Evolutionary conservation across 1,140 invertebrate genomes (phyloP).

Genomic region (Drosophila asahinai): DNA sequence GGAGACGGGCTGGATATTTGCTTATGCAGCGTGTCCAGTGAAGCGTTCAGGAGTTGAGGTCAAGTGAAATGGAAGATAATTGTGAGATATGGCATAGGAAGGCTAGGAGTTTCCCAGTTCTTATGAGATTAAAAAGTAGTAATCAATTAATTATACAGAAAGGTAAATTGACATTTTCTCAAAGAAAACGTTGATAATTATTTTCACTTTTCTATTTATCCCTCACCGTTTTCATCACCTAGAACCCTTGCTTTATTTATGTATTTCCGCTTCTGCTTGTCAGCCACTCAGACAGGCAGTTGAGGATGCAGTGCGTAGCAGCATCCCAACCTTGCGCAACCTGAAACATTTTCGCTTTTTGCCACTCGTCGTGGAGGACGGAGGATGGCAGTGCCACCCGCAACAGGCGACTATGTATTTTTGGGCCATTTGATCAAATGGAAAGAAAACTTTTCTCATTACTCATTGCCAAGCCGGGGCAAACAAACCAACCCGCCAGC

Average conservation of each 20-base stretch:
- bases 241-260: constrained; percentile 32
- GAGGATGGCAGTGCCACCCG: constrained; percentile 17
- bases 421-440: constrained; percentile 80
- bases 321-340: constrained; percentile 22
- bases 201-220: constrained; percentile 13
- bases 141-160: constrained; percentile 1
- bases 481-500: constrained; percentile 47
- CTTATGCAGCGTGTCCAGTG: constrained; percentile 8
- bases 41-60: not conserved
- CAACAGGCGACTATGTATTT: constrained; percentile 69
- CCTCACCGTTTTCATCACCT: constrained; percentile 23
- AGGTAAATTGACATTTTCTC: not conserved
- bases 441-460: constrained; percentile 83
- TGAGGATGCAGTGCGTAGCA: constrained; percentile 69
- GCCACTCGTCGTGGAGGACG: constrained; percentile 12
- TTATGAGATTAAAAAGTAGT: not conserved
- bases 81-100: not conserved
- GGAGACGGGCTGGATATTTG: not conserved
- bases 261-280: constrained; percentile 28
- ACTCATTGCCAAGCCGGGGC: constrained; percentile 76
- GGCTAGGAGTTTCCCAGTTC: not conserved
- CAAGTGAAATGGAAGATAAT: not conserved
- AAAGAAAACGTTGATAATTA: constrained; percentile 22
- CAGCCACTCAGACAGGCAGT: constrained; percentile 47
- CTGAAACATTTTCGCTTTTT: constrained; percentile 25